phyloP scores from a whole-genome alignment of 2,113 vertebrate species.

The Pluvialis apricaria region DNA sequence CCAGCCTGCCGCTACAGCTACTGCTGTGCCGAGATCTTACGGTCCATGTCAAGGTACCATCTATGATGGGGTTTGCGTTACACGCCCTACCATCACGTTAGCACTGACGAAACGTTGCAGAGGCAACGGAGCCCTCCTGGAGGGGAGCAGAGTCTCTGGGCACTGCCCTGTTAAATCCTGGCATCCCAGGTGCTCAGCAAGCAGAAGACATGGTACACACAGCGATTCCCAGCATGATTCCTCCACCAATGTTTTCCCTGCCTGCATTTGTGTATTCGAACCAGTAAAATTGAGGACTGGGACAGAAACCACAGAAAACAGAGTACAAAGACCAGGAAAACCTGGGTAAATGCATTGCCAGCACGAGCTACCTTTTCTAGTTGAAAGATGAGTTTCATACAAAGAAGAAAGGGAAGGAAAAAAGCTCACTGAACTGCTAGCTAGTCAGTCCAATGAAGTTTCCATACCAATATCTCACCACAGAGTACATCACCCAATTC shows the following conservation, averaged over 20 bases:
- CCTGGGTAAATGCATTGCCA: not conserved
- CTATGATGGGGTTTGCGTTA: not conserved
- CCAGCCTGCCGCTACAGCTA: not conserved
- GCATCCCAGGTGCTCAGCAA: not conserved
- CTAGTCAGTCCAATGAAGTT: not conserved
- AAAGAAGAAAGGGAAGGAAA: not conserved
- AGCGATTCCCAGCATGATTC: not conserved
- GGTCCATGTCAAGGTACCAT: not conserved
- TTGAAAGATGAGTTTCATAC: not conserved
- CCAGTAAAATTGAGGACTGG: not conserved
- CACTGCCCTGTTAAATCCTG: not conserved
- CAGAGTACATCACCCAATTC: not conserved
- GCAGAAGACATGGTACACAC: fast-evolving
- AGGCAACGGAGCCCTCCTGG: not conserved
- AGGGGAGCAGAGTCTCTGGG: not conserved
- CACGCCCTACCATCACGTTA: not conserved
- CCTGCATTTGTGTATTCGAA: not conserved
- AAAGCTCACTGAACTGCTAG: not conserved
- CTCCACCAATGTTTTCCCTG: not conserved
- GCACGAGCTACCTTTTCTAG: not conserved
- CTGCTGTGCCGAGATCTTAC: not conserved
- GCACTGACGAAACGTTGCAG: fast-evolving
- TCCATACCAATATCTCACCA: not conserved
- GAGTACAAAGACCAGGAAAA: not conserved
- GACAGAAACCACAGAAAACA: not conserved